Percentiles rank a stretch among this genome's conserved stretches.
Evolutionary conservation across 2,888 invertebrate species (phyloP).

Genomic region (Drosophila nigricruria): DNA sequence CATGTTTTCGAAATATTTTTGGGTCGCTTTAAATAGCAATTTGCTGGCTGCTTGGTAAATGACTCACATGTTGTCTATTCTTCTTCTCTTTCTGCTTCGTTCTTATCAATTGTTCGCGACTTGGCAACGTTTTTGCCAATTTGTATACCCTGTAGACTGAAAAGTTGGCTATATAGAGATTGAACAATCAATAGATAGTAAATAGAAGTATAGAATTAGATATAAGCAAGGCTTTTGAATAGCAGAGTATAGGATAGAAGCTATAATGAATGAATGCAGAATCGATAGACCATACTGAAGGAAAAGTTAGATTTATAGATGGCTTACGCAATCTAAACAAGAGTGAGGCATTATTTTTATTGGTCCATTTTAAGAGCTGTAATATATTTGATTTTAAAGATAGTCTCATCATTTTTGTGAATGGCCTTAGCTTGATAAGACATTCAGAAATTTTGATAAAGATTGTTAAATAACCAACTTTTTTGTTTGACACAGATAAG

Average conservation of each 20-base stretch:
- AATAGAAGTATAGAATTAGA: not conserved
- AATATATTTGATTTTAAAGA: not conserved
- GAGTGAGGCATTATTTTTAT: not conserved
- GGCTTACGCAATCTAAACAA: not conserved
- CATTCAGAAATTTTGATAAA: not conserved
- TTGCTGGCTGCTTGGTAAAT: conserved; percentile 54
- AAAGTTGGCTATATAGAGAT: too few species aligned
- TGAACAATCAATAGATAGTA: not conserved
- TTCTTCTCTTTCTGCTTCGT: conserved; percentile 22
- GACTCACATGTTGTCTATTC: conserved; percentile 56
- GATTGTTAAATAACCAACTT: not conserved
- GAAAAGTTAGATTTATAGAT: not conserved
- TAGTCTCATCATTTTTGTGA: not conserved
- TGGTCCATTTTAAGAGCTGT: not conserved
- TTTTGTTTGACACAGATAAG: not conserved
- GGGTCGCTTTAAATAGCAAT: conserved; percentile 51
- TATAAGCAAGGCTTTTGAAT: too few species aligned
- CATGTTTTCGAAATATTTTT: conserved; percentile 45
- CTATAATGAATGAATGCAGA: not conserved
- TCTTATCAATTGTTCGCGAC: conserved; percentile 57
- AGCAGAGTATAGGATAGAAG: too few species aligned
- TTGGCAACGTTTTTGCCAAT: conserved; percentile 44
- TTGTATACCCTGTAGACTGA: conserved; percentile 18
- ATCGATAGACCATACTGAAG: not conserved
- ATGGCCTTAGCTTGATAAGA: not conserved